Conservation (phyloP, 2,888 invertebrate genomes). For the Gandaritis pyraliata region DNA sequence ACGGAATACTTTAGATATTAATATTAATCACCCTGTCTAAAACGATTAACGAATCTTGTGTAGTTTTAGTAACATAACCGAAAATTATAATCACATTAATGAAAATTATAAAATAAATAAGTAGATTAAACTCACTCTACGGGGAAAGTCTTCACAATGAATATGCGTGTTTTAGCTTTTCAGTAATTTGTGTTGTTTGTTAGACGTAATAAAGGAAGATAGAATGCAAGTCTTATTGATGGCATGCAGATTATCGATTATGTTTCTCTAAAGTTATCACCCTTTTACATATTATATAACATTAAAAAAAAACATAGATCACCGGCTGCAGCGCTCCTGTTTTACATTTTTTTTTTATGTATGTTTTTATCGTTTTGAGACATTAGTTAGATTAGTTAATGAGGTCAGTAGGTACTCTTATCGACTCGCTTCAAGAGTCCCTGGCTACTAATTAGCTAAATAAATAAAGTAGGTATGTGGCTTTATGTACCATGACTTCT, state of each 20-base stretch:
- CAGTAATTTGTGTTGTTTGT: no score
- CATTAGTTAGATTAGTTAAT: conserved; percentile 27
- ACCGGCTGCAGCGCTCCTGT: neutral
- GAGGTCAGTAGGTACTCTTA: conserved; percentile 23
- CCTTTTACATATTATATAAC: no score
- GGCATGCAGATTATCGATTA: no score
- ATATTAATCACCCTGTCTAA: conserved; percentile 31
- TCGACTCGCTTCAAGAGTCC: conserved; percentile 13
- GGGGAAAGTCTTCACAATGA: no score
- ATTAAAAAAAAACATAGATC: neutral
- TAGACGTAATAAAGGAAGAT: no score
- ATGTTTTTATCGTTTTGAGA: conserved; percentile 11
- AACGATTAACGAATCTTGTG: conserved; percentile 15
- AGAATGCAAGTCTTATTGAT: no score
- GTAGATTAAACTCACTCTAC: no score
- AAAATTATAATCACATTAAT: neutral
- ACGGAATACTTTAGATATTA: conserved; percentile 1
- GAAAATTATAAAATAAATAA: no score
- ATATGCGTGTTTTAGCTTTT: no score
- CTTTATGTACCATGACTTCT: conserved; percentile 16
- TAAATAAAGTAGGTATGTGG: neutral
- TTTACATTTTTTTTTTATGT: neutral
- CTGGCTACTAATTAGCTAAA: conserved; percentile 25
- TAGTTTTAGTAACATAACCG: conserved; percentile 1
- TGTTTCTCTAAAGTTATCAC: no score